Evolutionary conservation across 1,140 invertebrate species (phyloP).

Genomic region (Gonioctena quinquepunctata): DNA sequence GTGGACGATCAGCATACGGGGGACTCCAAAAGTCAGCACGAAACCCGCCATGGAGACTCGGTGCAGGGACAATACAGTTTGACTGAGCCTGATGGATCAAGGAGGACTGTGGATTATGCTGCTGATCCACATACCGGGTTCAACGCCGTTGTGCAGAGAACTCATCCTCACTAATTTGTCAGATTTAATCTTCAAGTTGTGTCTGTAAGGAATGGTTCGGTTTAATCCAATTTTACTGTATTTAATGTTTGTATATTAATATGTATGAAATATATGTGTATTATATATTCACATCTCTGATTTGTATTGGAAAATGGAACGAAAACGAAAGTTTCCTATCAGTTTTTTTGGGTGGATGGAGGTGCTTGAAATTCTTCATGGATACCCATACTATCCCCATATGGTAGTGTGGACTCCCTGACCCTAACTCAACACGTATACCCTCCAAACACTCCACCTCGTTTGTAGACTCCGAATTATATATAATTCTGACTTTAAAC

Average conservation of each 20-base stretch:
- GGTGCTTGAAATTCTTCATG: no score
- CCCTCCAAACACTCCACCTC: no score
- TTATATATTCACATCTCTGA: background rate
- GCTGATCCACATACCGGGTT: constrained; percentile 57
- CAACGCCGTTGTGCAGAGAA: constrained; percentile 58
- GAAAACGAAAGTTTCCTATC: no score
- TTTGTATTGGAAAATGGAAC: no score
- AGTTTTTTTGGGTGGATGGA: no score
- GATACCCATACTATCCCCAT: no score
- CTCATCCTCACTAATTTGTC: constrained; percentile 17
- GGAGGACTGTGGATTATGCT: constrained; percentile 59
- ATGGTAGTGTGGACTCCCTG: no score
- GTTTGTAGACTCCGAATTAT: no score
- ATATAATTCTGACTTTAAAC: no score
- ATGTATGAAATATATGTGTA: background rate
- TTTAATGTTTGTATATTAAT: background rate
- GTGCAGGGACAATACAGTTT: constrained; percentile 55
- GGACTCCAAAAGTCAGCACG: constrained; percentile 66
- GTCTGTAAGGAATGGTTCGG: background rate
- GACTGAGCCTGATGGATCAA: constrained; percentile 57
- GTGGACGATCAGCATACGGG: constrained; percentile 73
- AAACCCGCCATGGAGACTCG: constrained; percentile 58
- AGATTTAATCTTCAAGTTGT: background rate
- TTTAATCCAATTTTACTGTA: background rate
- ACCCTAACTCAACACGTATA: no score